Conservation (phyloP, 1,140 invertebrate species). For the Anoplophora glabripennis region DNA sequence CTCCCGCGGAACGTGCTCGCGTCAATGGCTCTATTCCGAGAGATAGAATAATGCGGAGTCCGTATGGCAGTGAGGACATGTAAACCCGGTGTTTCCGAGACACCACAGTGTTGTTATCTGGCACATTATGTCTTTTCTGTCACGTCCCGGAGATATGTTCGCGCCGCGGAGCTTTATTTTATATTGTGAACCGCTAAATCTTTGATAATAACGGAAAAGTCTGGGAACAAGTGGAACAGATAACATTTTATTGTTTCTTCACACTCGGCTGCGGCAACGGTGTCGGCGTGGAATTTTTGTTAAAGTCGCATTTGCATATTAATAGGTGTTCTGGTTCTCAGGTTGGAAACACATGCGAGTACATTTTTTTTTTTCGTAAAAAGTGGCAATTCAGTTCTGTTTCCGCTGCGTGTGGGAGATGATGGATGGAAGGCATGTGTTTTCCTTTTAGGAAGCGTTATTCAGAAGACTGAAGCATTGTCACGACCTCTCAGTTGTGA, state of each 20-base stretch:
- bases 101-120: conserved; percentile 33
- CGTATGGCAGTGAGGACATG: conserved; percentile 22
- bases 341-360: too few relatives aligned
- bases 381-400: too few relatives aligned
- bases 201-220: conserved; percentile 28
- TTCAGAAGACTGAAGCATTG: too few relatives aligned
- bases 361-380: too few relatives aligned
- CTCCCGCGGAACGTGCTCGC: neutral
- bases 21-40: conserved; percentile 10
- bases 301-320: too few relatives aligned
- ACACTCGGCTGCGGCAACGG: conserved; percentile 11
- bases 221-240: conserved; percentile 22
- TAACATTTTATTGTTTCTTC: conserved; percentile 27
- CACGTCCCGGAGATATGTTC: conserved; percentile 32
- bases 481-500: too few relatives aligned
- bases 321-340: too few relatives aligned
- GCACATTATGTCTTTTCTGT: conserved; percentile 31
- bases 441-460: too few relatives aligned
- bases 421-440: too few relatives aligned
- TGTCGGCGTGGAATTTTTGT: conserved; percentile 9
- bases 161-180: conserved; percentile 28
- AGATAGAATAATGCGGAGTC: conserved; percentile 7
- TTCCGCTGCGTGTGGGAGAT: too few relatives aligned
- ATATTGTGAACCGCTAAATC: conserved; percentile 23
- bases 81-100: conserved; percentile 31